A percentile compares a stretch with the other conserved stretches of the same genome.
Evolutionary conservation across 2,113 vertebrate species (phyloP).

Genomic region (Channa argus): DNA sequence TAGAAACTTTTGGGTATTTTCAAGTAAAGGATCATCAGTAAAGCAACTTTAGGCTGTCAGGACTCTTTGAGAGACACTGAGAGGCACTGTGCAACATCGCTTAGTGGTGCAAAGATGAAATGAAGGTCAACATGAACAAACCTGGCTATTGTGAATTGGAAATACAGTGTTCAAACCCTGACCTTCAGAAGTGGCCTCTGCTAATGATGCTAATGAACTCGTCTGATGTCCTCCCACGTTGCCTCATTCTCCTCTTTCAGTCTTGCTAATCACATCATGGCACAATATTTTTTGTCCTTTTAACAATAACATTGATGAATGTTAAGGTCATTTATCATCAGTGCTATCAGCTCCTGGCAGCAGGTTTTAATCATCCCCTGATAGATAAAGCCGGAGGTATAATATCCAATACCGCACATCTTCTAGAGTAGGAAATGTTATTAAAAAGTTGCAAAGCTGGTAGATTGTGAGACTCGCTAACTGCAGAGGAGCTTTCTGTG

Average conservation of each 20-base stretch:
- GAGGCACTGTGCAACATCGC: background rate
- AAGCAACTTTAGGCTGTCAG: constrained; percentile 8
- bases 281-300: constrained; percentile 54
- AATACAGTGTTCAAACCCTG: constrained; percentile 23
- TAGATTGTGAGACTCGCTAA: constrained; percentile 58
- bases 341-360: constrained; percentile 72
- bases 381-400: constrained; percentile 64
- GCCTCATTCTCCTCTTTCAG: constrained; percentile 29
- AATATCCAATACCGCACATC: constrained; percentile 74
- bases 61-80: constrained; percentile 1
- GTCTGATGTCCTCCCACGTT: constrained; percentile 30
- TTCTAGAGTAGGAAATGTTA: constrained; percentile 75
- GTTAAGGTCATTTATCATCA: constrained; percentile 72
- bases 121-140: constrained; percentile 57
- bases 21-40: constrained; percentile 1
- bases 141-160: constrained; percentile 32
- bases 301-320: constrained; percentile 68
- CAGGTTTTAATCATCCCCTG: constrained; percentile 76
- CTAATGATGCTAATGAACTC: constrained; percentile 57
- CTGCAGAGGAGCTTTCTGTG: constrained; percentile 48
- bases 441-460: constrained; percentile 79
- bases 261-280: constrained; percentile 58
- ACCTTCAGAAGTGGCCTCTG: constrained; percentile 49
- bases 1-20: constrained; percentile 29
- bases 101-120: constrained; percentile 28